Evolutionary conservation across 2,113 vertebrate genomes (phyloP), one percentile per base, ranked within the genome.

Genomic region (Dipodomys spectabilis): DNA sequence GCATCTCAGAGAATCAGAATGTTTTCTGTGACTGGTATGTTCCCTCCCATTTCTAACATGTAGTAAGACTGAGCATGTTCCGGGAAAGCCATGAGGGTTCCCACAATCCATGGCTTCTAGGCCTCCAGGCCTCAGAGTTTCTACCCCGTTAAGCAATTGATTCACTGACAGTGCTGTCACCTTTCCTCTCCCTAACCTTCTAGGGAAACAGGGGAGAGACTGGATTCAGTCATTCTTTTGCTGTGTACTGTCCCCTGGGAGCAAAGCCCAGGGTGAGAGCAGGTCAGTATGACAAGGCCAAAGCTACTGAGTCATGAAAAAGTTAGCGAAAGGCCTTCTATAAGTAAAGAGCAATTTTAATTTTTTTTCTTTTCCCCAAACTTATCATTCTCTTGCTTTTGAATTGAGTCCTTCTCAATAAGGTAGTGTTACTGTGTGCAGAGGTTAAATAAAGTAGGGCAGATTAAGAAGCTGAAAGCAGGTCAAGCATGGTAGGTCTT

Each of bases 121-220:
- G 86, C 79, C 85, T 79, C 62, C 23, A 32, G 89, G 92, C 32
- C 68, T 87, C 64, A 44, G 92, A 27, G 32, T 39, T 71, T 81
- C 62, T 80, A 28, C 86, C 39, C 93, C 1, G 7, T 77, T 86
- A 92, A 88, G 67, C 1, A 0, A 20, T 0, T 39, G 18, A 64
- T 49, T 39, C 81, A 35, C 0, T 13, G 69, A 88, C 35, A 25
- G n/a, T 92, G 35, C 10, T 69, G 65, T 80, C 44, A n/a, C 60
- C 49, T 93, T 45, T n/a, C 39, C 68, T 93, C 57, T 85, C 80
- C 45, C 15, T 30, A 82, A 5, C 16, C 67, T 93, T 85, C 67
- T 88, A 68, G 15, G 45, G 88, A 96, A 83, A 32, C 3, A 65
- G 0, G 5, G 67, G 91, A 69, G 93, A 3, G 62, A 23, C 44